phyloP scores from a whole-genome alignment of 2,797 vertebrate species.

The Tapirus indicus region DNA sequence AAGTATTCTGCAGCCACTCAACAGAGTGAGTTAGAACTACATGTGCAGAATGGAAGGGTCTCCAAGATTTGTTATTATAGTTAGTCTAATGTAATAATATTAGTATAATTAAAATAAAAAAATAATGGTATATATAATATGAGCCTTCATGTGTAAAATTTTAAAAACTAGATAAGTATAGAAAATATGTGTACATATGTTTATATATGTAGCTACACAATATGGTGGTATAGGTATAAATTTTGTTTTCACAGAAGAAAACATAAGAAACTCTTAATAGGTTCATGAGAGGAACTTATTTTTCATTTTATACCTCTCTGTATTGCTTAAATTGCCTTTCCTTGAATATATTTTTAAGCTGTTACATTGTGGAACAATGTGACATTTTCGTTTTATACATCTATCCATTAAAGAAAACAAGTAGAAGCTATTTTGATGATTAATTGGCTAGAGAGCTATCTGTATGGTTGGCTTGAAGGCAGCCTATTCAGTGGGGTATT shows the following conservation, averaged over 20 bases:
- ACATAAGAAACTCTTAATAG: background rate
- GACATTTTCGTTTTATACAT: background rate
- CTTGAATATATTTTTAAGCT: background rate
- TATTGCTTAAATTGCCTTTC: background rate
- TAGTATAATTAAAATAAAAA: background rate
- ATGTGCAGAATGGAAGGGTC: background rate
- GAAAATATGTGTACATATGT: background rate
- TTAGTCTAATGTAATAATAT: background rate
- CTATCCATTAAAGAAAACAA: background rate
- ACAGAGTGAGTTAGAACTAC: background rate
- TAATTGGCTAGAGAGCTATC: background rate
- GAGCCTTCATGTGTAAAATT: background rate
- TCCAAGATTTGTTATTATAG: background rate
- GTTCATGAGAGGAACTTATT: background rate
- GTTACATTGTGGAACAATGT: background rate
- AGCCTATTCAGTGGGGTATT: background rate
- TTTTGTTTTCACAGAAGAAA: background rate
- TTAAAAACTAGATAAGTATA: background rate
- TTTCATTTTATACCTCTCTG: background rate
- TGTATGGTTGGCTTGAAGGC: background rate
- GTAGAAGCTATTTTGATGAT: background rate
- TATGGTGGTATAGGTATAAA: too few relatives aligned
- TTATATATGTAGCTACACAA: background rate
- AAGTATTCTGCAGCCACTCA: background rate
- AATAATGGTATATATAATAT: background rate